A percentile compares a stretch with the other conserved stretches of the same genome.
These are phyloP conservation scores for Fregetta grallaria DNA, from an alignment of 2,113 vertebrate genomes.

Conservation along the genomic window DNA sequence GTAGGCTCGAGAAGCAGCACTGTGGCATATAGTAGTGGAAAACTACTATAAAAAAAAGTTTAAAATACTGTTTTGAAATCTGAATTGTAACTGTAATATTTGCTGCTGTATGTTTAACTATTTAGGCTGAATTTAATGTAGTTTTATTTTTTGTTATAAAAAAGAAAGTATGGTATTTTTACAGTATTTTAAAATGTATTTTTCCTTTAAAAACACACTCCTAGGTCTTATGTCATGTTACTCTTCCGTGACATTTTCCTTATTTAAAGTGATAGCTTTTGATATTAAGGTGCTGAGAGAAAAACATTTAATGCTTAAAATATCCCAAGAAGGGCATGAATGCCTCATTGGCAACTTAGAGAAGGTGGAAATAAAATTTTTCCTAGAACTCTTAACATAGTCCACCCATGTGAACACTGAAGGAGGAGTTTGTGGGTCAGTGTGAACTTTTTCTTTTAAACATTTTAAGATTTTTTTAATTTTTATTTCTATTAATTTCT, in stretches of 20 bases:
- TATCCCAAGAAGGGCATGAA: not conserved
- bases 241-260: not conserved
- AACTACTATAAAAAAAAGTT: conserved; percentile 18
- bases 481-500: conserved; percentile 82
- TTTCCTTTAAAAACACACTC: conserved; percentile 19
- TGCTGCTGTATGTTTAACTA: conserved; percentile 40
- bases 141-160: not conserved
- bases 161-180: conserved; percentile 2
- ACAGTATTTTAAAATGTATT: conserved; percentile 15
- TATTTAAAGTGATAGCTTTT: not conserved
- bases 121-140: conserved; percentile 3
- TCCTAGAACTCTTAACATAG: not conserved
- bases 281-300: not conserved
- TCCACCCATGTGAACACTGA: conserved; percentile 26
- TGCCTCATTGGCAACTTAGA: not conserved
- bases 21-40: not conserved
- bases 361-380: not conserved
- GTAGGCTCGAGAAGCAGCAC: conserved; percentile 13
- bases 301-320: not conserved
- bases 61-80: not conserved
- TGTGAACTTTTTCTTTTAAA: conserved; percentile 58
- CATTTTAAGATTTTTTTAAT: conserved; percentile 76
- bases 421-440: conserved; percentile 66
- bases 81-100: conserved; percentile 3
- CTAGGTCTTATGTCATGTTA: not conserved